phyloP scores from a whole-genome alignment of 1,140 invertebrate species.

The Papilio dardanus region DNA sequence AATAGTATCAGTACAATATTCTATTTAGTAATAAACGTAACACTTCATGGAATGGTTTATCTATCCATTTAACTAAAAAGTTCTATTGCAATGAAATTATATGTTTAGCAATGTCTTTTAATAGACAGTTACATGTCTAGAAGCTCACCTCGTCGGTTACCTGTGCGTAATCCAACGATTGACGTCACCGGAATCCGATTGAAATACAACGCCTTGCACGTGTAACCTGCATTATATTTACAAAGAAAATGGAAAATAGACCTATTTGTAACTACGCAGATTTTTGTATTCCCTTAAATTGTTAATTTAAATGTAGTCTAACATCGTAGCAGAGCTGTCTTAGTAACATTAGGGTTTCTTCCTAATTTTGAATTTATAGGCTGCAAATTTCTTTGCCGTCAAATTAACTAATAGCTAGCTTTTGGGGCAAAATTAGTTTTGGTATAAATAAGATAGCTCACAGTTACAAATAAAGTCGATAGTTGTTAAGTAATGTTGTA shows the following conservation, averaged over 20 bases:
- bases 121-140: background rate
- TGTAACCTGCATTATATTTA: background rate
- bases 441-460: background rate
- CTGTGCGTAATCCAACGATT: background rate
- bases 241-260: background rate
- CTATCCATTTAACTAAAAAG: too few species aligned
- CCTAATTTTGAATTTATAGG: too few species aligned
- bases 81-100: background rate
- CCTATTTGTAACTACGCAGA: background rate
- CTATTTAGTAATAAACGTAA: too few species aligned
- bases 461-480: background rate
- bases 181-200: background rate
- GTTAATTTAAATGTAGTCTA: background rate
- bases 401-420: too few species aligned
- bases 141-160: conserved; percentile 6
- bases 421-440: too few species aligned
- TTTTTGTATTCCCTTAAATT: background rate
- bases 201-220: background rate
- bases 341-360: too few species aligned
- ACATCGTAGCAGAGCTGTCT: background rate
- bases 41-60: too few species aligned
- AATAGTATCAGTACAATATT: background rate
- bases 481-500: background rate
- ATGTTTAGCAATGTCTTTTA: too few species aligned
- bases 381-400: too few species aligned